Evolutionary conservation across 2,888 invertebrate species (phyloP), one percentile per base, ranked within the genome.

Genomic region (Deilephila porcellus): DNA sequence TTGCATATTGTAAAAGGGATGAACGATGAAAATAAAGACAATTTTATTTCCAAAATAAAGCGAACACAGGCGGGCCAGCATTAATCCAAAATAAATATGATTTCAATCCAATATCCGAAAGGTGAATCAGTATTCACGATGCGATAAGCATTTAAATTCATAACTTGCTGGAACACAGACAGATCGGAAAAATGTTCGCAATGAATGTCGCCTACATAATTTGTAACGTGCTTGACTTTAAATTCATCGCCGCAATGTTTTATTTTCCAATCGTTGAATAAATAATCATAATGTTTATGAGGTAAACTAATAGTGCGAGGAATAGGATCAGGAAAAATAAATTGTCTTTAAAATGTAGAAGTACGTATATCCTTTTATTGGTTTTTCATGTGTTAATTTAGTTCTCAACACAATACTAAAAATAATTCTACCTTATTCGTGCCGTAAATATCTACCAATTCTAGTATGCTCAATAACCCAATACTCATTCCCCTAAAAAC

Each of bases 121-220:
- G 67, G 25, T 25, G 25, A 67, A 67, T 52, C n/a, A 25, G 67
- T 67, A 67, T 67, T 67, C 67, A 52, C 14, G 45, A 45, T 45
- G 14, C 67, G 67, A 64, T 45, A 32, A 20, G 45, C 52, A 64
- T 67, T 52, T 45, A 67, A 67, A 67, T 67, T 67, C 52, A 67
- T 52, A 67, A 25, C 64, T 63, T 63, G 63, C 34, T 64, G 64
- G n/a, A 52, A 67, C 45, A 20, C 56, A 56, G 56, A 56, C 67
- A 67, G 52, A 29, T 52, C 25, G 52, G 67, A 52, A 52, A 67
- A 52, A 52, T 67, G 67, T 52, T 67, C 67, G 0, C 11, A 67
- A 52, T 67, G 60, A 25, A 25, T 60, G 29, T 29, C 60, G 25
- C 60, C 25, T 60, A 25, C 45, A 67, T 67, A 67, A 67, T 67